phyloP scores from a whole-genome alignment of 2,797 vertebrate species.

The Xenentodon cancila region DNA sequence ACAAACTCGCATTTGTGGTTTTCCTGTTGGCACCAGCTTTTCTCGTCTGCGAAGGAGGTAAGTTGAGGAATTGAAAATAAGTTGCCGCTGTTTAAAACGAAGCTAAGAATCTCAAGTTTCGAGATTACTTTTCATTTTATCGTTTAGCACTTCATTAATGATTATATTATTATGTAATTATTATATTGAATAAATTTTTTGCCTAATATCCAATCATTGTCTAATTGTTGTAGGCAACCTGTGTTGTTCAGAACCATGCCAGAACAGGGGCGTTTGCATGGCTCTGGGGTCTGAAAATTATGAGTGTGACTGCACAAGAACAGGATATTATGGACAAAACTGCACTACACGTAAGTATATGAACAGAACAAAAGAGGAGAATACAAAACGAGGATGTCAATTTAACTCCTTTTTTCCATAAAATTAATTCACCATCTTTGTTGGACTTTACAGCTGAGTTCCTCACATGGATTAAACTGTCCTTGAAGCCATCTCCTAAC shows the following conservation, averaged over 20 bases:
- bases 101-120: not conserved
- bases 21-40: slow-evolving; percentile 66
- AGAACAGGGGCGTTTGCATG: slow-evolving; percentile 92
- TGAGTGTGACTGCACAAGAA: slow-evolving; percentile 95
- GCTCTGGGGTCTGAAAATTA: slow-evolving; percentile 81
- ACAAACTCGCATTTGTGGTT: slow-evolving; percentile 45
- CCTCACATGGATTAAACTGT: slow-evolving; percentile 87
- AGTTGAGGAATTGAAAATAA: slow-evolving; percentile 11
- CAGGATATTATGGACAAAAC: slow-evolving; percentile 91
- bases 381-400: fast-evolving
- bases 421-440: not conserved
- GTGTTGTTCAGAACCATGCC: slow-evolving; percentile 95
- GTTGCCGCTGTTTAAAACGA: not conserved
- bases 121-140: no score
- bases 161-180: no score
- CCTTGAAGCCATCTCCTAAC: slow-evolving; percentile 90
- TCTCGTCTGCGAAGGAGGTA: slow-evolving; percentile 73
- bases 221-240: slow-evolving; percentile 81
- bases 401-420: not conserved
- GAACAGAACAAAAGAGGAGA: fast-evolving
- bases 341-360: slow-evolving; percentile 89
- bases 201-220: not conserved
- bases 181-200: no score
- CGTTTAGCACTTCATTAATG: no score
- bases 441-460: slow-evolving; percentile 85